Conservation (phyloP, 2,888 invertebrate species). For the Chaitophorus viminalis region DNA sequence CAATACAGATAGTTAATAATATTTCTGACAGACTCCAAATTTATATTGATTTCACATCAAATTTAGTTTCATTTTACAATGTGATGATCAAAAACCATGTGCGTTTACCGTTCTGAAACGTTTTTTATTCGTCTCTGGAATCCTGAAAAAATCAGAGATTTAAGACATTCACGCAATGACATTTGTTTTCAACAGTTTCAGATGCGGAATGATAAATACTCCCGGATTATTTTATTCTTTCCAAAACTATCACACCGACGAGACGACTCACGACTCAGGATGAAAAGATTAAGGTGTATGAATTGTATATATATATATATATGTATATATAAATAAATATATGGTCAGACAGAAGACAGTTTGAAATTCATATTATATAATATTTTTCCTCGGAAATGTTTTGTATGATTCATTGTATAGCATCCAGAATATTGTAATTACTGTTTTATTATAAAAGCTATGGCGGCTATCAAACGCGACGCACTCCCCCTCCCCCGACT, state of each 20-base stretch:
- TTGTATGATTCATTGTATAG: background rate
- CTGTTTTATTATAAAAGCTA: background rate
- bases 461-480: background rate
- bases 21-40: background rate
- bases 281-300: conserved; percentile 22
- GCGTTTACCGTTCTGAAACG: background rate
- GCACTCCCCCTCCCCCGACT: background rate
- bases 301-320: background rate
- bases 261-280: background rate
- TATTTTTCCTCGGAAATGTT: conserved; percentile 15
- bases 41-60: conserved; percentile 26
- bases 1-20: background rate
- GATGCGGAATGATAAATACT: conserved; percentile 21
- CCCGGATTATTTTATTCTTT: background rate
- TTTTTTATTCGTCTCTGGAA: background rate
- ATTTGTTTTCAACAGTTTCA: conserved; percentile 19
- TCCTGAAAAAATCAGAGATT: background rate
- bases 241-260: background rate
- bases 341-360: background rate
- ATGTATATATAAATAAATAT: too few relatives aligned
- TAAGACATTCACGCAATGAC: background rate
- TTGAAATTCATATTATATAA: conserved; percentile 2
- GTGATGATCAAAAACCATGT: background rate
- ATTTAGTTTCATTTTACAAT: background rate
- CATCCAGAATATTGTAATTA: background rate